Evolutionary conservation across 2,888 invertebrate genomes (phyloP).

Genomic region (Morinoia aosen): DNA sequence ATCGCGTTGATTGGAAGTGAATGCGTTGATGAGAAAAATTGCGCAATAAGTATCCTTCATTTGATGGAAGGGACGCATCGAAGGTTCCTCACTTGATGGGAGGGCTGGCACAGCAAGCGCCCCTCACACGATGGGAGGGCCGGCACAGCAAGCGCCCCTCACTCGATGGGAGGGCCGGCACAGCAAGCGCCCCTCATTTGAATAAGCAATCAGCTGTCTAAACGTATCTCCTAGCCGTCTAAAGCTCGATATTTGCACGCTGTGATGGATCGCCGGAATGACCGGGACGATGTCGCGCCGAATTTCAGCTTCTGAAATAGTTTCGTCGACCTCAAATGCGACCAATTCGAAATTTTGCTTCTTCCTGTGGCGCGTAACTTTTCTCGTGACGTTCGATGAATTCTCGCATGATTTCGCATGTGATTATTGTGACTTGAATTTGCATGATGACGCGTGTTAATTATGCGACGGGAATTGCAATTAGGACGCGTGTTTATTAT

Average conservation of each 20-base stretch:
- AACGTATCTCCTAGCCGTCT: not conserved
- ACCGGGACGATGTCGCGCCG: not conserved
- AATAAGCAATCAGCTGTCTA: conserved; percentile 40
- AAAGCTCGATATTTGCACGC: conserved; percentile 24
- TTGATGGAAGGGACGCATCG: not conserved
- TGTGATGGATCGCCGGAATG: not conserved
- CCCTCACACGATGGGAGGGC: not conserved
- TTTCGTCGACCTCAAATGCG: not conserved
- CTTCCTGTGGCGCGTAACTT: too few relatives aligned
- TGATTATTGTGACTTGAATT: too few relatives aligned
- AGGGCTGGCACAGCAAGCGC: not conserved
- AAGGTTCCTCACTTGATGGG: too few relatives aligned
- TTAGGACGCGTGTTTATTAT: too few relatives aligned
- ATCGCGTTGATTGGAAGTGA: too few relatives aligned
- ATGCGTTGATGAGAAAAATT: too few relatives aligned
- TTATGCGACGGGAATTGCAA: too few relatives aligned
- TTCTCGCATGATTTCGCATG: too few relatives aligned
- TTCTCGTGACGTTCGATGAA: too few relatives aligned
- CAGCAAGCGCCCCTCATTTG: conserved; percentile 10
- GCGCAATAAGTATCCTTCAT: too few relatives aligned
- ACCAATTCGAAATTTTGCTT: not conserved
- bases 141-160: not conserved
- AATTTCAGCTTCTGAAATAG: not conserved
- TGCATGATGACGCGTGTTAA: too few relatives aligned
- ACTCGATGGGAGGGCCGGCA: not conserved